A percentile compares a stretch with the other conserved stretches of the same genome.
Evolutionary conservation across 30 jellyfish, hydroid and myxozoan genomes (phyloP).

Genomic region (Hydractinia symbiolongicarpus): DNA sequence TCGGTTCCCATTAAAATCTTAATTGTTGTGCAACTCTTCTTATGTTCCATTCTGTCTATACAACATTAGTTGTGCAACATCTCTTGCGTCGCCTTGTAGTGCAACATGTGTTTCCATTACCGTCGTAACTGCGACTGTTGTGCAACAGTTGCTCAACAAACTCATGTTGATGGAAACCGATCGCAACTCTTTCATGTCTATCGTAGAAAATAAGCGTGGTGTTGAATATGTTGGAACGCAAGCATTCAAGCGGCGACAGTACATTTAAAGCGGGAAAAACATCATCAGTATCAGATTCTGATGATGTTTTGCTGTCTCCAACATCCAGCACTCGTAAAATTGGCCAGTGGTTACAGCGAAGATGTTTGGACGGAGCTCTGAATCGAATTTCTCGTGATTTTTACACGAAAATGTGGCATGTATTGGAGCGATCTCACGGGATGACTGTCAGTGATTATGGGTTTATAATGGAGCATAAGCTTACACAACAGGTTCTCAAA

Average conservation of each 20-base stretch:
- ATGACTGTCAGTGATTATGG: constrained; percentile 12
- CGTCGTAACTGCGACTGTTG: too few relatives aligned
- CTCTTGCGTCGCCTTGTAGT: too few relatives aligned
- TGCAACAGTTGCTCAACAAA: too few relatives aligned
- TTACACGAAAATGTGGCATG: constrained; percentile 79
- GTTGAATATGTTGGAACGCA: not conserved
- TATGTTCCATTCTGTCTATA: too few relatives aligned
- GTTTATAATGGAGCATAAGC: constrained; percentile 25
- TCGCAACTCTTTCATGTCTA: not conserved
- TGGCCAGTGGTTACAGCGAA: constrained; percentile 97
- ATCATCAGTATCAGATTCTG: not conserved
- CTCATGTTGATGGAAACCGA: too few relatives aligned
- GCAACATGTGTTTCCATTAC: too few relatives aligned
- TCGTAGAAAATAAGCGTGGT: constrained; percentile 1
- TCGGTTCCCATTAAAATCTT: too few relatives aligned
- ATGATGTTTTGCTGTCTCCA: not conserved
- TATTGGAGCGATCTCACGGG: constrained; percentile 45
- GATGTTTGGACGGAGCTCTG: constrained; percentile 97
- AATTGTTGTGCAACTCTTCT: too few relatives aligned
- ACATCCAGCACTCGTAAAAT: constrained; percentile 23
- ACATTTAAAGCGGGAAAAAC: not conserved
- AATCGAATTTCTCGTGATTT: constrained; percentile 85
- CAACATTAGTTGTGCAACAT: too few relatives aligned
- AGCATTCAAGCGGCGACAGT: not conserved
- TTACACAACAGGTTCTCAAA: constrained; percentile 21